Conservation (phyloP, 1,140 invertebrate genomes). For the Eumeta japonica region DNA sequence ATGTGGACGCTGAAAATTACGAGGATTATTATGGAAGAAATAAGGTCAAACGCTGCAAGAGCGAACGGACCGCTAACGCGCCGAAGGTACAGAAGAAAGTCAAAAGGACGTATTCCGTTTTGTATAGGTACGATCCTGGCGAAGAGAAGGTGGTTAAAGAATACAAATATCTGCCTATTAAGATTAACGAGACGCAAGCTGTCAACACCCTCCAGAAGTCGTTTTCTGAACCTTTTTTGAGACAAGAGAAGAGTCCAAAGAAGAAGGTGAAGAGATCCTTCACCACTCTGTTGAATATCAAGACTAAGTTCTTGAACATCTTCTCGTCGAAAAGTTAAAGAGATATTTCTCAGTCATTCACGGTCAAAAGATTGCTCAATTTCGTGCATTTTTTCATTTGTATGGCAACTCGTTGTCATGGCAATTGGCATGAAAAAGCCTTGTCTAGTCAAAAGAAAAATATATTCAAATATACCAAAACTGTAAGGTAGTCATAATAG, state of each 20-base stretch:
- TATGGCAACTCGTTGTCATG: no score
- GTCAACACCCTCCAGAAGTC: slow-evolving; percentile 29
- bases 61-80: slow-evolving; percentile 32
- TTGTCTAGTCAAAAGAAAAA: no score
- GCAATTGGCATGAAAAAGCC: no score
- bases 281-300: slow-evolving; percentile 44
- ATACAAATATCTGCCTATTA: slow-evolving; percentile 41
- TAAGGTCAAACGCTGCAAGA: slow-evolving; percentile 48
- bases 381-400: no score
- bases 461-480: no score
- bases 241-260: slow-evolving; percentile 30
- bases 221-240: slow-evolving; percentile 40
- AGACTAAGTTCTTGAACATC: slow-evolving; percentile 47
- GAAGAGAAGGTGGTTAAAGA: slow-evolving; percentile 50
- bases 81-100: slow-evolving; percentile 36
- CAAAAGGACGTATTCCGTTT: slow-evolving; percentile 46
- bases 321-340: slow-evolving; percentile 45
- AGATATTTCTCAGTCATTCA: slow-evolving; percentile 10
- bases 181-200: slow-evolving; percentile 13
- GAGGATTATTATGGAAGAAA: slow-evolving; percentile 48
- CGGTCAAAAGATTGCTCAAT: slow-evolving; percentile 47
- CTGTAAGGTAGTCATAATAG: no score
- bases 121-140: slow-evolving; percentile 46
- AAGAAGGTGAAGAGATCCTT: slow-evolving; percentile 50
- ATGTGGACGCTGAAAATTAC: slow-evolving; percentile 40